These are phyloP conservation scores for Cheilosia vernalis DNA, from an alignment of 2,888 invertebrate genomes.

Conservation along the genomic window DNA sequence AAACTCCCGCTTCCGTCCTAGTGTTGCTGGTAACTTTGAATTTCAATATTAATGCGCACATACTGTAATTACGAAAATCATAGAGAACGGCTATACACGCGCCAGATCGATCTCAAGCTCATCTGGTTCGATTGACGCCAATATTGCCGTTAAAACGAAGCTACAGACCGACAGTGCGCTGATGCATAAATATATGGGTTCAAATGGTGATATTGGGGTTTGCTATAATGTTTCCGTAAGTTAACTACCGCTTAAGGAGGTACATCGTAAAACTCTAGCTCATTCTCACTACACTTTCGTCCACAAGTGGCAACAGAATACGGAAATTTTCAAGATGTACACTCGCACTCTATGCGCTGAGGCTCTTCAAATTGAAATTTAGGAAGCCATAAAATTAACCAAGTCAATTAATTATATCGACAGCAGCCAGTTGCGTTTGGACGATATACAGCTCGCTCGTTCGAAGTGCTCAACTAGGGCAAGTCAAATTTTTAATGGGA, in stretches of 20 bases:
- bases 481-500: constrained; percentile 62
- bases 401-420: constrained; percentile 70
- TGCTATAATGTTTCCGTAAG: constrained; percentile 39
- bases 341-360: neutral
- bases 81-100: constrained; percentile 22
- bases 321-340: constrained; percentile 36
- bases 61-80: constrained; percentile 53
- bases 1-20: neutral
- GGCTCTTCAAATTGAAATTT: constrained; percentile 65
- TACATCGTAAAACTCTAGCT: constrained; percentile 47
- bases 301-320: constrained; percentile 23
- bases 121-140: constrained; percentile 56
- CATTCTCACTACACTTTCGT: constrained; percentile 30
- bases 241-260: constrained; percentile 61
- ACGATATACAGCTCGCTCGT: neutral
- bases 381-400: constrained; percentile 70
- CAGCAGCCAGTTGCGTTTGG: constrained; percentile 53
- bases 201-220: neutral
- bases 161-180: constrained; percentile 3
- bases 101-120: constrained; percentile 17
- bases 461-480: constrained; percentile 34
- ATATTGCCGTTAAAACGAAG: constrained; percentile 51
- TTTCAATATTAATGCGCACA: constrained; percentile 8
- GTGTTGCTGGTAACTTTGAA: constrained; percentile 9
- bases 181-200: neutral